Percentiles rank a stretch among this genome's conserved stretches.
Evolutionary conservation across 2,113 vertebrate genomes (phyloP).

Genomic region (Dryoscopus gambensis): DNA sequence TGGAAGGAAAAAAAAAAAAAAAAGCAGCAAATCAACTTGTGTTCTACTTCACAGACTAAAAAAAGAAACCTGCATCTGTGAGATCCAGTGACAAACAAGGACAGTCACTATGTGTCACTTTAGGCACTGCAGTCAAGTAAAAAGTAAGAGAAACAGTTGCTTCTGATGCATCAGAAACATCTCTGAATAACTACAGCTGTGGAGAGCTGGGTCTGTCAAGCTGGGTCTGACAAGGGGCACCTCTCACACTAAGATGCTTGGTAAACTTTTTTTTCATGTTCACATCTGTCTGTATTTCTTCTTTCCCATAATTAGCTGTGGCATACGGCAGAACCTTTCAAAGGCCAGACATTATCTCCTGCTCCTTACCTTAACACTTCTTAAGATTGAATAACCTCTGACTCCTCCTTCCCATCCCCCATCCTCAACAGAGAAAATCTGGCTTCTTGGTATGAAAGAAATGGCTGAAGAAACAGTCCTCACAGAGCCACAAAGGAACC

Average conservation of each 20-base stretch:
- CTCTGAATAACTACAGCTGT: background rate
- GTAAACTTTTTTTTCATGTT: background rate
- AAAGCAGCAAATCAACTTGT: background rate
- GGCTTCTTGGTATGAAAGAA: background rate
- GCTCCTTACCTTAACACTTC: background rate
- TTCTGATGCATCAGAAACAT: background rate
- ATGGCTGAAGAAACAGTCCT: background rate
- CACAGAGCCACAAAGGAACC: background rate
- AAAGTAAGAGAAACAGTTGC: background rate
- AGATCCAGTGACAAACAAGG: background rate
- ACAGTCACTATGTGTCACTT: background rate
- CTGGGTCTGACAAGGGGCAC: too few relatives aligned
- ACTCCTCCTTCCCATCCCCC: background rate
- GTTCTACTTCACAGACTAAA: background rate
- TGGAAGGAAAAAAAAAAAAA: slow-evolving; percentile 18
- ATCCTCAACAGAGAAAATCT: background rate
- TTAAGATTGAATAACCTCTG: background rate
- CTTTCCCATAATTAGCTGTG: background rate
- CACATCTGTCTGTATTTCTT: background rate
- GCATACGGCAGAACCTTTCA: background rate
- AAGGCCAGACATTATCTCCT: background rate
- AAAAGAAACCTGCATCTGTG: background rate
- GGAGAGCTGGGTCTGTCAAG: background rate
- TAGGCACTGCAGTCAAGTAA: background rate
- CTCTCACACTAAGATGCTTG: background rate